Base-by-base conservation (phyloP, 2,797 vertebrate genomes). In the Chelonia mydas region DNA sequence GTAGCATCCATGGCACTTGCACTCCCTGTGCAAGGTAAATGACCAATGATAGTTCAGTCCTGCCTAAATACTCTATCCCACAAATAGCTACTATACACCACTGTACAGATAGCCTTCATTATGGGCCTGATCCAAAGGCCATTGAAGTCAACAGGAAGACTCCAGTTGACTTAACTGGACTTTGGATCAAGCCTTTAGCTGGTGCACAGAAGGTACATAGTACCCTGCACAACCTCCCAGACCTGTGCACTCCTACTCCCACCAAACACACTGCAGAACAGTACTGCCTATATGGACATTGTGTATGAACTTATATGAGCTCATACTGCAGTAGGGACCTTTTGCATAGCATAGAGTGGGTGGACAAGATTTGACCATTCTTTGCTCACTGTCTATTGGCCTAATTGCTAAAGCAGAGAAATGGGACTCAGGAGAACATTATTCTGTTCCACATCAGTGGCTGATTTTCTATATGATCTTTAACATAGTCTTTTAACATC, bases 391-490 rank as follows among this genome's bases (percentile, higher is more conserved):
- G 53, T 59, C 4, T 19, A 25, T 65, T 87, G 72, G 61, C 41
- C 21, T 41, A 72, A 27, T 23, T 45, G 11, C 17, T 41, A 13
- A 45, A 74, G 72, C 21, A 87, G 37, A 19, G 90, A 92, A 86
- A 49, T 86, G 12, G 4, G 57, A 57, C 86, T 92, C 45, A 76
- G 28, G 3, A 9, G 61, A 61, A 53, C 5, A 68, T 57, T 45
- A 6, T 55, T 88, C 49, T 3, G 45, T 79, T 37, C 6, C 47
- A 93, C 78, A 21, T 81, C 68, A 57, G 37, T 0, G 7, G 8
- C 21, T 45, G 6, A 78, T 78, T 93, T 94, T 86, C 45, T n/a
- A 27, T 81, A 23, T 25, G 16, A 83, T 76, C 54, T 96, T 19
- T n/a, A n/a, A n/a, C n/a, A n/a, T n/a, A n/a, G 51, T 49, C 11